Evolutionary conservation across 30 jellyfish, hydroid and myxozoan species (phyloP).

Genomic region (Mastigias papua): DNA sequence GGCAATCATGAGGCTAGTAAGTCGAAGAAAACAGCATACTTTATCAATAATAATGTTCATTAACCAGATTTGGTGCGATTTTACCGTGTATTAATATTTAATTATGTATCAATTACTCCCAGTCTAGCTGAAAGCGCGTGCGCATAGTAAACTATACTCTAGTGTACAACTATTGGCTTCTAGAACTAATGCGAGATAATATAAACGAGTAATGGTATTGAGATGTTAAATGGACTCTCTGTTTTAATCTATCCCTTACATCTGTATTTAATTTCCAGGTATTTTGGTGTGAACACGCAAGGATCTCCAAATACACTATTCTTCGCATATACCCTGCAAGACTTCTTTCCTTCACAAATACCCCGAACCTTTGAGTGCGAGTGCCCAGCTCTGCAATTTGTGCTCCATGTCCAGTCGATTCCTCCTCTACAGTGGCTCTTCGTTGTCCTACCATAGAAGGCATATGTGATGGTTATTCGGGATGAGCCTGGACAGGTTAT

Average conservation of each 20-base stretch:
- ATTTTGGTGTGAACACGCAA: constrained; percentile 47
- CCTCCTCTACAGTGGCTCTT: constrained; percentile 12
- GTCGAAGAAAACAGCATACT: neutral
- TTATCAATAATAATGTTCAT: neutral
- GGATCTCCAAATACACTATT: constrained; percentile 72
- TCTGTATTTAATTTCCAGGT: constrained; percentile 59
- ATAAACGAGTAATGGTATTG: too few species aligned
- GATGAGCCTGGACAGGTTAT: constrained; percentile 39
- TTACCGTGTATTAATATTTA: neutral
- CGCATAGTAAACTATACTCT: too few species aligned
- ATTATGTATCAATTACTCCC: neutral
- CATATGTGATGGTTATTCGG: constrained; percentile 45
- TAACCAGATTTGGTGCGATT: neutral
- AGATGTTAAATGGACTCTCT: neutral
- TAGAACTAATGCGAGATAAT: too few species aligned
- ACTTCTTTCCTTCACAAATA: constrained; percentile 29
- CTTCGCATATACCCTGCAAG: constrained; percentile 45
- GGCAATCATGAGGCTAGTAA: too few species aligned
- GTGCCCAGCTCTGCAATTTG: constrained; percentile 31
- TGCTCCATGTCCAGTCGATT: constrained; percentile 16
- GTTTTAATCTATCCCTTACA: constrained; percentile 27
- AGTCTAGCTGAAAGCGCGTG: neutral
- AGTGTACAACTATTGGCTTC: too few species aligned
- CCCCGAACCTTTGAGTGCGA: constrained; percentile 31
- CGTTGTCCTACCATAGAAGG: constrained; percentile 57